phyloP scores from a whole-genome alignment of 2,888 invertebrate genomes.

The Agrotis clavis region DNA sequence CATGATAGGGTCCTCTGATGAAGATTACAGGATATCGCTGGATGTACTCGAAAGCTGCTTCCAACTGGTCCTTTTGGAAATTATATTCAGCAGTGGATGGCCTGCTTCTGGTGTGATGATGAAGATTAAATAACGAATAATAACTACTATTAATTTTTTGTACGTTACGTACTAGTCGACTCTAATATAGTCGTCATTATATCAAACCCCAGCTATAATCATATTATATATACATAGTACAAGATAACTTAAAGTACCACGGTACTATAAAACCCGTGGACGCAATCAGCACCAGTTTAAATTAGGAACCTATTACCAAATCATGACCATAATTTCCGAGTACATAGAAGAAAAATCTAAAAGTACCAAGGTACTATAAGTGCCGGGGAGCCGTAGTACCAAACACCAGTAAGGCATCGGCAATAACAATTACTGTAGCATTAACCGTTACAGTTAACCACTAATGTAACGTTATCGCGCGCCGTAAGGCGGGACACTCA shows the following conservation, averaged over 20 bases:
- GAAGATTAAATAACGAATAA: no score
- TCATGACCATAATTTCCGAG: constrained; percentile 9
- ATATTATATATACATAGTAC: not conserved
- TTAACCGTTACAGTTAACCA: constrained; percentile 81
- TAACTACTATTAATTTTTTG: no score
- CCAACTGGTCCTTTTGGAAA: no score
- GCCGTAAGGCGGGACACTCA: constrained; percentile 60
- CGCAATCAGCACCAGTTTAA: not conserved
- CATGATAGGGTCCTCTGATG: no score
- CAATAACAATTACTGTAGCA: constrained; percentile 87
- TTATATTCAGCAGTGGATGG: no score
- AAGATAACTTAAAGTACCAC: not conserved
- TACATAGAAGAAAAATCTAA: constrained; percentile 38
- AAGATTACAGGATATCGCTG: no score
- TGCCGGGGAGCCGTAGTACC: constrained; percentile 37
- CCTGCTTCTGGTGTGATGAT: no score
- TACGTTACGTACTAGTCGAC: no score
- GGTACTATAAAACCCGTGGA: not conserved
- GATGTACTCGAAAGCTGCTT: no score
- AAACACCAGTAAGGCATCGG: constrained; percentile 62
- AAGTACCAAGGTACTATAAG: constrained; percentile 33
- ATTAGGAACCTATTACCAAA: no score
- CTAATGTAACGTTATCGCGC: constrained; percentile 83
- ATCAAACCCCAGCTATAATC: no score
- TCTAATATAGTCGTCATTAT: no score